Evolutionary conservation across 2,797 vertebrate species (phyloP).

Genomic region (Phalanger gymnotis): DNA sequence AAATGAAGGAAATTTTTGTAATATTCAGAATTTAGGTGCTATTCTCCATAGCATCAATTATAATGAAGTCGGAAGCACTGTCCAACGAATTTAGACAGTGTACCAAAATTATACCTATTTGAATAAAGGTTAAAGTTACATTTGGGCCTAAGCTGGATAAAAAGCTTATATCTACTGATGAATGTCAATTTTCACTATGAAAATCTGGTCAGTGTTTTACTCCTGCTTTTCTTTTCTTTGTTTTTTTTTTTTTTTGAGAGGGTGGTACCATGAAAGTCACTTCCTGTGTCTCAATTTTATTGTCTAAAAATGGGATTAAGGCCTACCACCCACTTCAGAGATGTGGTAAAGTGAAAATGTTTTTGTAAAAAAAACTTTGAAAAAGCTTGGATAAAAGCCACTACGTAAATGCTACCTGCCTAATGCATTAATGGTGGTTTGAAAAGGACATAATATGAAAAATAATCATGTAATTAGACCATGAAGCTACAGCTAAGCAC

Average conservation of each 20-base stretch:
- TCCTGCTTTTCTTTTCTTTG: neutral
- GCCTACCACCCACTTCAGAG: conserved; percentile 9
- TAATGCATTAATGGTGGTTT: neutral
- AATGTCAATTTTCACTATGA: conserved; percentile 21
- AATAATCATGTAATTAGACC: conserved; percentile 52
- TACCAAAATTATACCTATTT: conserved; percentile 13
- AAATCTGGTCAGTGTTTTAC: neutral
- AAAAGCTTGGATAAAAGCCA: conserved; percentile 23
- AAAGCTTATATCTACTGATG: neutral
- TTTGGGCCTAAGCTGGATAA: conserved; percentile 10
- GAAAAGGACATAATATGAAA: conserved; percentile 51
- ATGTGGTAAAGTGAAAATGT: neutral
- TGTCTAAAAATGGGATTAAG: neutral
- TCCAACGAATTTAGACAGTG: neutral
- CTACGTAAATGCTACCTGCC: neutral
- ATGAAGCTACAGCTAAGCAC: conserved; percentile 29
- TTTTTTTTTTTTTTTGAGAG: neutral
- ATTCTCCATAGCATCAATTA: neutral
- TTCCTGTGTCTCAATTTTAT: neutral
- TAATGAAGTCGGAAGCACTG: neutral
- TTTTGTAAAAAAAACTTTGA: neutral
- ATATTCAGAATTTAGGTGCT: conserved; percentile 25
- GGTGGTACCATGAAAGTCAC: neutral
- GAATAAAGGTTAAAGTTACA: conserved; percentile 13
- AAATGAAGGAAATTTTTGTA: conserved; percentile 32